A percentile compares a stretch with the other conserved stretches of the same genome.
Conservation (phyloP, 2,797 vertebrate species). For the Chelonia mydas region DNA sequence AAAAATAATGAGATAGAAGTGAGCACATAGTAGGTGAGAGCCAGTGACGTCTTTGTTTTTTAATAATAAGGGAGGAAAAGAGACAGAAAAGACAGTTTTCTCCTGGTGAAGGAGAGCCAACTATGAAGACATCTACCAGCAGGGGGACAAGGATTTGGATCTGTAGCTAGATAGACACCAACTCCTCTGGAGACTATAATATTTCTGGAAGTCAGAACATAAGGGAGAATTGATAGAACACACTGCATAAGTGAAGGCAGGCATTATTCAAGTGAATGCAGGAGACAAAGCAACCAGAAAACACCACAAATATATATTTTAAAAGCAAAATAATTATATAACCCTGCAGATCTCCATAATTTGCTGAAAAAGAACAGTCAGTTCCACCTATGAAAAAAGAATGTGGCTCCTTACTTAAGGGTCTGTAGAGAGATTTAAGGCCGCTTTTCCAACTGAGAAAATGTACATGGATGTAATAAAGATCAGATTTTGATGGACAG, state of each 20-base stretch:
- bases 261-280: neutral
- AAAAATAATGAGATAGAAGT: neutral
- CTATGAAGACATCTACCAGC: slow-evolving; percentile 16
- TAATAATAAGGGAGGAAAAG: neutral
- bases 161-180: neutral
- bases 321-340: neutral
- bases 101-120: neutral
- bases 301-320: neutral
- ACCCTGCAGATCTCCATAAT: neutral
- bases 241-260: neutral
- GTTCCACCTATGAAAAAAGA: neutral
- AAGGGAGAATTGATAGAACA: neutral
- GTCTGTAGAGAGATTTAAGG: slow-evolving; percentile 1
- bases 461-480: neutral
- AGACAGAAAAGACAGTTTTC: neutral
- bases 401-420: neutral
- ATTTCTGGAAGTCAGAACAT: neutral
- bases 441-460: neutral
- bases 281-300: slow-evolving; percentile 4
- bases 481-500: neutral
- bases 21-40: fast-evolving
- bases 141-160: neutral
- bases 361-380: neutral
- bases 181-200: neutral
- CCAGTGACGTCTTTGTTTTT: neutral